These are phyloP conservation scores for Trypoxylon attenuatum DNA, from an alignment of 2,888 invertebrate species.

Conservation along the genomic window DNA sequence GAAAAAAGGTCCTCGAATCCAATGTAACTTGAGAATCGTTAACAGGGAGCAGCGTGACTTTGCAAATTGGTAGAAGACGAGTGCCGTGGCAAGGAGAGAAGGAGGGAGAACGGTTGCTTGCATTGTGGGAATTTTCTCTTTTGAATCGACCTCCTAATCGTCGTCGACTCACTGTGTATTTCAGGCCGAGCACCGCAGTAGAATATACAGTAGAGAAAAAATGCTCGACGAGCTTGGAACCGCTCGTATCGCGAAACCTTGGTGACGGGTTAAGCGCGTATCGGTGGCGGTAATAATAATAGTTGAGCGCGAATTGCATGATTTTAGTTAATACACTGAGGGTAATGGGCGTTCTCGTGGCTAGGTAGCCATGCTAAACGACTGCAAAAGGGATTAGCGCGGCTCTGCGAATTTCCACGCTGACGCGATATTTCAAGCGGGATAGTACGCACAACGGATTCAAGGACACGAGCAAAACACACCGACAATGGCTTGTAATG, in stretches of 20 bases:
- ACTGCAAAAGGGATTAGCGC: neutral
- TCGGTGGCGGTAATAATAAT: neutral
- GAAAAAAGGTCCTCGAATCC: constrained; percentile 39
- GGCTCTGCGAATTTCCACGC: neutral
- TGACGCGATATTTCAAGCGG: constrained; percentile 9
- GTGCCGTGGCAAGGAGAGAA: constrained; percentile 14
- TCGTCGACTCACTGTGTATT: too few relatives aligned
- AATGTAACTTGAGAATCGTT: constrained; percentile 50
- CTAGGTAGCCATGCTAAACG: neutral
- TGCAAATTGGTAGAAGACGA: constrained; percentile 34
- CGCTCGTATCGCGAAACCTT: too few relatives aligned
- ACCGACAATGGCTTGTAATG: constrained; percentile 49
- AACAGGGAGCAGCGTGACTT: constrained; percentile 51
- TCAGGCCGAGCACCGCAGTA: too few relatives aligned
- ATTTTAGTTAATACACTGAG: neutral
- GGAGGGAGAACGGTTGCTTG: constrained; percentile 9
- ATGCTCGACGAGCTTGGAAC: too few relatives aligned
- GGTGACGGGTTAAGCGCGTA: too few relatives aligned
- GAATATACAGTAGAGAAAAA: too few relatives aligned
- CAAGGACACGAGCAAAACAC: constrained; percentile 31
- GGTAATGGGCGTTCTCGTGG: neutral
- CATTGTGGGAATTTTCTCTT: constrained; percentile 24
- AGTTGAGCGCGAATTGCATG: neutral
- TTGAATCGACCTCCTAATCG: constrained; percentile 6
- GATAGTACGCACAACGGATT: constrained; percentile 22